A percentile compares a stretch with the other conserved stretches of the same genome.
Conservation (phyloP, 1,140 invertebrate species). For the Papilio glaucus region DNA sequence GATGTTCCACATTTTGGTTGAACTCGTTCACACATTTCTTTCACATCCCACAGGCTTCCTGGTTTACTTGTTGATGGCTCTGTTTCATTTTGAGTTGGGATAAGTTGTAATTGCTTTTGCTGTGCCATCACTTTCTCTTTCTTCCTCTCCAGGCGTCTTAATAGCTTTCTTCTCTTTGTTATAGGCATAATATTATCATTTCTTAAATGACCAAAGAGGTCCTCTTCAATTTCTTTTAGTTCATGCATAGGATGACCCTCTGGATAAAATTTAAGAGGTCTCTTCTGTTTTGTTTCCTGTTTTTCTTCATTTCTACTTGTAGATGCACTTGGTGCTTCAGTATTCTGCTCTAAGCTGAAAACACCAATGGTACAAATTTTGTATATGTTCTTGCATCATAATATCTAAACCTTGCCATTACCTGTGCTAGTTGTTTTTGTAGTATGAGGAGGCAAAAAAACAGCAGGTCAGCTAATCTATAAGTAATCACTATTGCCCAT, state of each 20-base stretch:
- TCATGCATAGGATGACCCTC: constrained; percentile 73
- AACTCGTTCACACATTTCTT: constrained; percentile 48
- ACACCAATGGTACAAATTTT: too few relatives aligned
- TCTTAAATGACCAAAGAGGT: constrained; percentile 64
- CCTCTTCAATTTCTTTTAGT: constrained; percentile 64
- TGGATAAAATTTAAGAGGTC: constrained; percentile 58
- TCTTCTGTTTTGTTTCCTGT: constrained; percentile 47
- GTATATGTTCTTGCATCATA: not conserved
- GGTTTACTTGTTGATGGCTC: constrained; percentile 47
- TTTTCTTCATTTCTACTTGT: constrained; percentile 41
- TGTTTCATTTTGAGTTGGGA: constrained; percentile 41
- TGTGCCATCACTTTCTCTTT: constrained; percentile 61
- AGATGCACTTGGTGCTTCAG: constrained; percentile 54
- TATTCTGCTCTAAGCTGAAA: constrained; percentile 45
- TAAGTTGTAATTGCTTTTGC: constrained; percentile 51
- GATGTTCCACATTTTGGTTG: constrained; percentile 26
- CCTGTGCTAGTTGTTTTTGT: too few relatives aligned
- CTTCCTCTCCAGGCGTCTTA: constrained; percentile 65
- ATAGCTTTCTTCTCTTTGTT: constrained; percentile 69
- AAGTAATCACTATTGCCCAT: too few relatives aligned
- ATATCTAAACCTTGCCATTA: too few relatives aligned
- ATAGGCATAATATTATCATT: constrained; percentile 62
- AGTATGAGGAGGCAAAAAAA: too few relatives aligned
- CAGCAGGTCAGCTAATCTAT: too few relatives aligned
- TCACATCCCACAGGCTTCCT: constrained; percentile 71